Conservation (phyloP, 2,888 invertebrate genomes). For the Parnassius glacialis region DNA sequence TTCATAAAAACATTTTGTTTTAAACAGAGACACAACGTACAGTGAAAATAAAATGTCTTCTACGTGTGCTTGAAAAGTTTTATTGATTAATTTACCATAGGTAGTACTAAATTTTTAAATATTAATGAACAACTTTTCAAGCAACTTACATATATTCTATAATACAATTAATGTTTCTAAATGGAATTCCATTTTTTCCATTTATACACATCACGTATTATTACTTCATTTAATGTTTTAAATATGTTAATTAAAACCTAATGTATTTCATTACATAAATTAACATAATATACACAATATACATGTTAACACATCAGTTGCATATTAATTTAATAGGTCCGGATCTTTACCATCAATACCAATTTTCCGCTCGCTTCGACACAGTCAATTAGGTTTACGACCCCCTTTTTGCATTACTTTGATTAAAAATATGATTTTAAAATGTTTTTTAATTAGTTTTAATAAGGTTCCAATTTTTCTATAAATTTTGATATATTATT, state of each 20-base stretch:
- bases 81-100: too few species aligned
- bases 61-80: too few species aligned
- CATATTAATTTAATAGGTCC: slow-evolving; percentile 46
- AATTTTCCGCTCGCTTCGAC: slow-evolving; percentile 60
- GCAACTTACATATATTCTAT: too few species aligned
- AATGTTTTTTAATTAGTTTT: slow-evolving; percentile 9
- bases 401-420: slow-evolving; percentile 36
- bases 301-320: slow-evolving; percentile 13
- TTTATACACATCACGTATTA: too few species aligned
- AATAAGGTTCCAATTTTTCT: neutral
- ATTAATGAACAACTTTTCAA: too few species aligned
- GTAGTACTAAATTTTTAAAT: too few species aligned
- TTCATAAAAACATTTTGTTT: too few species aligned
- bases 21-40: too few species aligned
- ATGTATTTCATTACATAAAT: neutral
- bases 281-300: neutral
- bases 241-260: neutral
- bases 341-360: slow-evolving; percentile 69
- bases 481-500: neutral
- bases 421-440: slow-evolving; percentile 25
- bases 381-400: slow-evolving; percentile 54
- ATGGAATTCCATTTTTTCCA: too few species aligned
- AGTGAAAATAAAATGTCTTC: too few species aligned
- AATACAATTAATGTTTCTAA: too few species aligned
- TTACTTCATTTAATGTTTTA: neutral